Conservation (phyloP, 2,797 vertebrate species). For the Esox masquinongy region DNA sequence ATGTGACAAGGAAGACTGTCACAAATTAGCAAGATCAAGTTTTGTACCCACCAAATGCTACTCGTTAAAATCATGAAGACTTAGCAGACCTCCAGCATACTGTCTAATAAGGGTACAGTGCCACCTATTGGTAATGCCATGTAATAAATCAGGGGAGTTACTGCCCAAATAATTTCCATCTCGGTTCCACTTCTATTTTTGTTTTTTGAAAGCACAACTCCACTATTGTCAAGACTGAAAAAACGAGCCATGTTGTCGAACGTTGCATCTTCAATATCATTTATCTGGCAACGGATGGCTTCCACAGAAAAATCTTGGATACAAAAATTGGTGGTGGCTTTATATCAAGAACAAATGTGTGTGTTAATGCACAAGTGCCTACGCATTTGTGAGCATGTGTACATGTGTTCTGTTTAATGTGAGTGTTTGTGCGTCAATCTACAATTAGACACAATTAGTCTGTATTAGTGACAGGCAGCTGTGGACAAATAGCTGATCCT, state of each 20-base stretch:
- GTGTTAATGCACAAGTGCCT: not conserved
- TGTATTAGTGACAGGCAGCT: conserved; percentile 26
- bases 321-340: not conserved
- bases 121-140: conserved; percentile 66
- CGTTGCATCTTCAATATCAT: too few species aligned
- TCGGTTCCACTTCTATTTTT: not conserved
- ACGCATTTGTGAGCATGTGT: not conserved
- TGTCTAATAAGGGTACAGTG: conserved; percentile 66
- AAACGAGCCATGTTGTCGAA: too few species aligned
- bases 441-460: conserved; percentile 22
- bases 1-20: not conserved
- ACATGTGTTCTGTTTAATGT: conserved; percentile 5
- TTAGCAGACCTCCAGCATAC: conserved; percentile 12
- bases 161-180: not conserved
- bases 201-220: conserved; percentile 22
- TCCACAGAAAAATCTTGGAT: too few species aligned
- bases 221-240: too few species aligned
- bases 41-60: conserved; percentile 52
- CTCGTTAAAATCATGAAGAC: conserved; percentile 50
- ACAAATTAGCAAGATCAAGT: conserved; percentile 28
- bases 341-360: conserved; percentile 8
- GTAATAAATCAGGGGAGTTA: conserved; percentile 34
- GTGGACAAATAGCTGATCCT: conserved; percentile 8
- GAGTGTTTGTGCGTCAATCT: not conserved
- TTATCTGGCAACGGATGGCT: too few species aligned